Evolutionary conservation across 2,113 vertebrate genomes (phyloP).

Genomic region (Sula dactylatra): DNA sequence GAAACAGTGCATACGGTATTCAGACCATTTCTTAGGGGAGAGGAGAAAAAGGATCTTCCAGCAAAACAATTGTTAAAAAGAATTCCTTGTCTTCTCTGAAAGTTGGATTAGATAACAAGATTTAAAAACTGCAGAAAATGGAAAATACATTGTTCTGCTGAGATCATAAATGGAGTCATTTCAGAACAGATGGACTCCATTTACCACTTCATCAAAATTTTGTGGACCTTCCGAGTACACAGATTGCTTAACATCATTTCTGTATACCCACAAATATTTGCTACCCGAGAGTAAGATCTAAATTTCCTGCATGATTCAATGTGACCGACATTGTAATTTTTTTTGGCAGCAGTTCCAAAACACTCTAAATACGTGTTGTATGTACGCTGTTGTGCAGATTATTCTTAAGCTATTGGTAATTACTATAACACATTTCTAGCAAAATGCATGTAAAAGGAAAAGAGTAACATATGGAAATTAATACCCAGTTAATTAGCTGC

Average conservation of each 20-base stretch:
- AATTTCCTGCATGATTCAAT: neutral
- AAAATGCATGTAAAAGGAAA: neutral
- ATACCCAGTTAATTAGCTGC: neutral
- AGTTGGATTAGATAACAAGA: constrained; percentile 4
- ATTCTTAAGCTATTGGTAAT: neutral
- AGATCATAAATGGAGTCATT: neutral
- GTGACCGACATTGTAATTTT: rapidly evolving
- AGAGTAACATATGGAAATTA: neutral
- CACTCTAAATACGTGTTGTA: neutral
- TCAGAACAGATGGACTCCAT: constrained; percentile 50
- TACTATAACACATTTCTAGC: neutral
- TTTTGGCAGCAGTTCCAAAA: neutral
- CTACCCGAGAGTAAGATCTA: neutral
- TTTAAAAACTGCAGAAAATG: constrained; percentile 24
- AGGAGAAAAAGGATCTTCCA: neutral
- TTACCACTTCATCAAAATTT: constrained; percentile 20
- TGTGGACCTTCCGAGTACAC: neutral
- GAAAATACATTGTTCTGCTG: constrained; percentile 34
- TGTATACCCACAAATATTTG: neutral
- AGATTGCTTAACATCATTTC: constrained; percentile 18
- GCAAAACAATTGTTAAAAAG: neutral
- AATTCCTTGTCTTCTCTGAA: neutral
- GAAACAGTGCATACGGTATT: neutral
- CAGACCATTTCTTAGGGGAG: neutral
- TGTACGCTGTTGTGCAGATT: neutral